These are phyloP conservation scores for Drosophila fulvimacula DNA, from an alignment of 2,888 invertebrate species.

Conservation along the genomic window DNA sequence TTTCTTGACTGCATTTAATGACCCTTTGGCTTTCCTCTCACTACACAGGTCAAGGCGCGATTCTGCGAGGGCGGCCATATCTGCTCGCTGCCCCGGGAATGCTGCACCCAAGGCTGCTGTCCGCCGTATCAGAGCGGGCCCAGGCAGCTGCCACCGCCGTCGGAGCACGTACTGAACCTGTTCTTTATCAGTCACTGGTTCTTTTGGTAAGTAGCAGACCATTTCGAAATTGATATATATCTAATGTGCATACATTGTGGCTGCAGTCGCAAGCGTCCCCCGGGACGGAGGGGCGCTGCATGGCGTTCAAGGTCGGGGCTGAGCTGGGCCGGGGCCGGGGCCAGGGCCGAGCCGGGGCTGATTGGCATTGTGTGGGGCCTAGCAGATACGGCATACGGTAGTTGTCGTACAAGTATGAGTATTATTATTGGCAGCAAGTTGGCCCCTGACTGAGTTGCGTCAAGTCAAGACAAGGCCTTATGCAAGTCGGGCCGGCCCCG, in stretches of 20 bases:
- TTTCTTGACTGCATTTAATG: slow-evolving; percentile 21
- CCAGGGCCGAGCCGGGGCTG: slow-evolving; percentile 27
- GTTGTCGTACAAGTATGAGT: slow-evolving; percentile 40
- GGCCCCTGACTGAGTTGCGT: slow-evolving; percentile 66
- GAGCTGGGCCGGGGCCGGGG: neutral
- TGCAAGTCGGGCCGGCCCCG: slow-evolving; percentile 56
- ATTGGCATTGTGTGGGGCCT: slow-evolving; percentile 63
- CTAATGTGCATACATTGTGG: slow-evolving; percentile 5
- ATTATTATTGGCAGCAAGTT: slow-evolving; percentile 77
- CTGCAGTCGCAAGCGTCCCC: slow-evolving; percentile 35
- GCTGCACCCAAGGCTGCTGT: slow-evolving; percentile 90
- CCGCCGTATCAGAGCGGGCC: slow-evolving; percentile 85
- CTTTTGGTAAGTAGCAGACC: slow-evolving; percentile 86
- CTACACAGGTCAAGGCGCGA: slow-evolving; percentile 86
- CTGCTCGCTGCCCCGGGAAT: slow-evolving; percentile 91
- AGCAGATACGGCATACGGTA: slow-evolving; percentile 32
- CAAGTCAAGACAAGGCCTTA: slow-evolving; percentile 71
- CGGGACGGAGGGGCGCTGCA: slow-evolving; percentile 29
- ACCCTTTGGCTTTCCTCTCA: slow-evolving; percentile 4
- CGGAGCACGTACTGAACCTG: slow-evolving; percentile 87
- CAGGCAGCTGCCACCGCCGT: slow-evolving; percentile 86
- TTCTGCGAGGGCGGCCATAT: slow-evolving; percentile 88
- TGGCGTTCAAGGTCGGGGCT: slow-evolving; percentile 36
- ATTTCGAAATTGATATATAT: slow-evolving; percentile 5
- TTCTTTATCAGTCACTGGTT: slow-evolving; percentile 90